phyloP scores from a whole-genome alignment of 2,888 invertebrate species.

The Anticlea derivata region DNA sequence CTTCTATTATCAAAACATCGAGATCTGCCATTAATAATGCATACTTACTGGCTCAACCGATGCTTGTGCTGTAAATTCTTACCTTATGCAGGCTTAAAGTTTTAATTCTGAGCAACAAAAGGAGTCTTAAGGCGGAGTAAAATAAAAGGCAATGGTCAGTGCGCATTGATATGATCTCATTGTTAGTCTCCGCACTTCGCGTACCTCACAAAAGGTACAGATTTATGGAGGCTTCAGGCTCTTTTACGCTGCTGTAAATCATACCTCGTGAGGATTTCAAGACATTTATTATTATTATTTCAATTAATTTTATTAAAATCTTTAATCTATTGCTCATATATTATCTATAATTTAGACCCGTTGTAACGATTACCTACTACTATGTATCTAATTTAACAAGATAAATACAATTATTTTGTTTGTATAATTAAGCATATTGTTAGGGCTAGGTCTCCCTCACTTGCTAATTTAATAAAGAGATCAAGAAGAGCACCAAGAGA shows the following conservation, averaged over 20 bases:
- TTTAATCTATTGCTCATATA: conserved; percentile 26
- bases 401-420: too few species aligned
- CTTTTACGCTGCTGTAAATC: conserved; percentile 52
- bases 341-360: conserved; percentile 9
- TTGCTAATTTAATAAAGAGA: too few species aligned
- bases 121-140: conserved; percentile 19
- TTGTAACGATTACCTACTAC: too few species aligned
- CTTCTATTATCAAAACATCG: conserved; percentile 22
- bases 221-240: conserved; percentile 37
- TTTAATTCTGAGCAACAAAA: conserved; percentile 10
- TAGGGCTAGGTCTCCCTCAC: too few species aligned
- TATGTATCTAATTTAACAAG: conserved; percentile 39
- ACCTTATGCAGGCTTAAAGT: conserved; percentile 1
- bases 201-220: conserved; percentile 41
- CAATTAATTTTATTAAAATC: conserved; percentile 14
- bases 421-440: too few species aligned
- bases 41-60: neutral
- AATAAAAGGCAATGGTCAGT: conserved; percentile 39
- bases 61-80: conserved; percentile 2
- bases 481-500: too few species aligned
- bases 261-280: conserved; percentile 36
- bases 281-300: conserved; percentile 17
- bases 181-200: conserved; percentile 39
- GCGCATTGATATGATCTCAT: conserved; percentile 43
- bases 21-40: conserved; percentile 18